A percentile compares a stretch with the other conserved stretches of the same genome.
Evolutionary conservation across 2,797 vertebrate genomes (phyloP).

Genomic region (Crypturellus tataupa): DNA sequence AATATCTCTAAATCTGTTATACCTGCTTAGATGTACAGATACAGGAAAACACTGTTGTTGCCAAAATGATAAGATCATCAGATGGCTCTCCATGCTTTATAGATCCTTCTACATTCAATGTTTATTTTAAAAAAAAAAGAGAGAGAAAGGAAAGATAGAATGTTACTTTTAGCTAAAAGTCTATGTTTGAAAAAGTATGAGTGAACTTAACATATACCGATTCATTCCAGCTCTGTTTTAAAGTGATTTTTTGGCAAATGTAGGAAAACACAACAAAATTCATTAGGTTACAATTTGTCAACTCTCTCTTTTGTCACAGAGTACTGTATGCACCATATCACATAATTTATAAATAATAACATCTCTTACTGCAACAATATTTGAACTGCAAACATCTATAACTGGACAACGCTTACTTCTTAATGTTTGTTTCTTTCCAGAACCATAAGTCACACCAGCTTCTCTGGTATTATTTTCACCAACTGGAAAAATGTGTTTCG

Average conservation of each 20-base stretch:
- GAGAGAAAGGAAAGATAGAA: neutral
- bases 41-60: conserved; percentile 82
- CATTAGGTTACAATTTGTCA: neutral
- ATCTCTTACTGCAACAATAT: neutral
- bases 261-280: neutral
- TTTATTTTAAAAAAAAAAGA: neutral
- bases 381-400: neutral
- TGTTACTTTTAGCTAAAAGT: neutral
- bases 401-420: conserved; percentile 61
- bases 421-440: conserved; percentile 25
- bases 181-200: neutral
- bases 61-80: conserved; percentile 82
- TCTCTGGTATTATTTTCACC: conserved; percentile 32
- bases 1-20: neutral
- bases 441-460: neutral
- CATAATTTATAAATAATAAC: neutral
- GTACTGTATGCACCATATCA: neutral
- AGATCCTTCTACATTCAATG: conserved; percentile 70
- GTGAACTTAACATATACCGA: neutral
- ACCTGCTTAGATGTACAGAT: conserved; percentile 83
- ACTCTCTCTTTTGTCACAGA: neutral
- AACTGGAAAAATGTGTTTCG: conserved; percentile 27
- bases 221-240: neutral
- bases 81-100: conserved; percentile 71
- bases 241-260: neutral